These are phyloP conservation scores for Xylophagus ater DNA, from an alignment of 2,888 invertebrate genomes.

Conservation along the genomic window DNA sequence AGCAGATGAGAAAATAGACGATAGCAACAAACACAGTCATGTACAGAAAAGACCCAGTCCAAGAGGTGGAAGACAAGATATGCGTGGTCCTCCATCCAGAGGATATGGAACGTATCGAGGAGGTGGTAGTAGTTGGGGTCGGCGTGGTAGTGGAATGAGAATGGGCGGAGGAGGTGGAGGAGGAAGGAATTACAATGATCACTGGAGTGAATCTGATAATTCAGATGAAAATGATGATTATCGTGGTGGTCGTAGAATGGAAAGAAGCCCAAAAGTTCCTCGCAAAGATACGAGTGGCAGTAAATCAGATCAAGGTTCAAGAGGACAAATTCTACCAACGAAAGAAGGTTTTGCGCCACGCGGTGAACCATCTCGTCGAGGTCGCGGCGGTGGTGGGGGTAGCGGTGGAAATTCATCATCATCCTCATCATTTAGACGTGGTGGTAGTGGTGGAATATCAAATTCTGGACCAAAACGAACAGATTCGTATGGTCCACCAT, in stretches of 20 bases:
- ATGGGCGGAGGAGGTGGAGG: slow-evolving; percentile 28
- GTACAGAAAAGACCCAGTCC: slow-evolving; percentile 28
- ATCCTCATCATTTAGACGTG: slow-evolving; percentile 37
- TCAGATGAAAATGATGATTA: slow-evolving; percentile 62
- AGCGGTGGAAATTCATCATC: slow-evolving; percentile 38
- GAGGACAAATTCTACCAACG: slow-evolving; percentile 29
- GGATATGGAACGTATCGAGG: slow-evolving; percentile 42
- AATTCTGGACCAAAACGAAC: slow-evolving; percentile 49
- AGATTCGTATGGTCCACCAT: slow-evolving; percentile 67
- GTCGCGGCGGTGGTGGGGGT: slow-evolving; percentile 58
- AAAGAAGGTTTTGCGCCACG: slow-evolving; percentile 72
- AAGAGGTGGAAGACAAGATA: slow-evolving; percentile 43
- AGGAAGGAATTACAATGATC: slow-evolving; percentile 33
- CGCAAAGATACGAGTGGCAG: slow-evolving; percentile 35
- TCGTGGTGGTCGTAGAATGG: slow-evolving; percentile 43
- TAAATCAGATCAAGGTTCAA: slow-evolving; percentile 50
- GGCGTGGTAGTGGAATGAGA: slow-evolving; percentile 32
- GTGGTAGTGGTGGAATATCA: slow-evolving; percentile 29
- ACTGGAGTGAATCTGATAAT: slow-evolving; percentile 50
- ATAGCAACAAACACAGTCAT: slow-evolving; percentile 10
- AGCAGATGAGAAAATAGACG: slow-evolving; percentile 11
- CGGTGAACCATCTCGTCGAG: slow-evolving; percentile 80
- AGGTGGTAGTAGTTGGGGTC: slow-evolving; percentile 37
- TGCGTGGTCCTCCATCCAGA: slow-evolving; percentile 33
- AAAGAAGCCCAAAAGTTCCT: slow-evolving; percentile 41